Base-by-base conservation (phyloP, 1,140 invertebrate species). In the Drosophila parvula region DNA sequence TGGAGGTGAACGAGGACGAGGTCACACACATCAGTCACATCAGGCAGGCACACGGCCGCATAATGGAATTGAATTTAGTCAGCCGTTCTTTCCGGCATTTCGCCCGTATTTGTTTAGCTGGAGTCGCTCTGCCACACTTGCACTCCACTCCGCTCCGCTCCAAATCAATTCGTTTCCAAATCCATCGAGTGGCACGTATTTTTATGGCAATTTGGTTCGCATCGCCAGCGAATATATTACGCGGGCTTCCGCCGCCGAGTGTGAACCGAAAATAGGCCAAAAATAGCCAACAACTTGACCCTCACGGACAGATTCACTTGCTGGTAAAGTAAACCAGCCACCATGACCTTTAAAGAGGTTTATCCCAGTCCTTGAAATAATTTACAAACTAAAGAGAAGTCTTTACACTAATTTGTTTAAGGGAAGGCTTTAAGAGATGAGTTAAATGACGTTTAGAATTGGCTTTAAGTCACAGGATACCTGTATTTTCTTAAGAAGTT, bases 121-220 rank as follows among this genome's bases (percentile, higher is more conserved):
- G 9, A 16, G 45, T 10, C n/a, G 45, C 11, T 14, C 45, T 28
- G 4, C 45, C 27, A 4, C 12, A n/a, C 14, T 28, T 12, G 1
- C 12, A n/a, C 14, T 28, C 12, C 8, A 2, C 27, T 27, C 22
- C 12, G 6, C 12, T 22, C 22, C 22, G 7, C 45, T 50, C 14
- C 36, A 22, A 58, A 44, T 59, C 36, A 34, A 61, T 74, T 22
- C 18, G 18, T 2, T 34, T 4, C 16, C 28, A 55, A 55, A 75
- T 62, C 44, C 27, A 80, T 75, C 47, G 61, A 63, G 71, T 59
- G 78, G 73, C 65, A 81, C 78, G 73, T 81, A 60, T 60, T 60
- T 76, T 43, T 47, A 47, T 40, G 64, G 64, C 60, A 32, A 74
- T 50, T 74, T 43, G 22, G 28, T 12, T 61, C 30, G 16, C 30